Percentiles rank a stretch among this genome's conserved stretches.
These are phyloP conservation scores for Drosophila tripunctata DNA, from an alignment of 2,888 invertebrate genomes.

Conservation along the genomic window DNA sequence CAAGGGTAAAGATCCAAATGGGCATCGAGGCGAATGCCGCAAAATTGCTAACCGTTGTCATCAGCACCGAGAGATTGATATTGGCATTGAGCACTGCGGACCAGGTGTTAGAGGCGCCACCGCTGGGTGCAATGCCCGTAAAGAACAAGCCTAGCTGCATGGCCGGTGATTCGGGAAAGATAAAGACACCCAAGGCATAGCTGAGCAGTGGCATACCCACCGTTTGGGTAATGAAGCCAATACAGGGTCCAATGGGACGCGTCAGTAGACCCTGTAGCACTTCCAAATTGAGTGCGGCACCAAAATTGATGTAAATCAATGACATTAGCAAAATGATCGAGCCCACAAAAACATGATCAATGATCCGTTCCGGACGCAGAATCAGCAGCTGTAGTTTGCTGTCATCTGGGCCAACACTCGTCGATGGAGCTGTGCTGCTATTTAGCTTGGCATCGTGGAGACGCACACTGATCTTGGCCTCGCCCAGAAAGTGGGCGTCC, in stretches of 20 bases:
- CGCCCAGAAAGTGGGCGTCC: conserved; percentile 79
- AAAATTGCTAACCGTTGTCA: conserved; percentile 96
- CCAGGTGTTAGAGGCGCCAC: conserved; percentile 99
- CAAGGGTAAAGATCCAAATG: conserved; percentile 95
- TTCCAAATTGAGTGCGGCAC: conserved; percentile 92
- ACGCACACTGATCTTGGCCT: conserved; percentile 74
- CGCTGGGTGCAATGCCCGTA: conserved; percentile 95
- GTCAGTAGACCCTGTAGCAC: conserved; percentile 71
- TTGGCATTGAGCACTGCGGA: conserved; percentile 96
- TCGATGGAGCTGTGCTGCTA: conserved; percentile 57
- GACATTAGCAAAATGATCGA: conserved; percentile 91
- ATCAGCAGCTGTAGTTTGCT: conserved; percentile 85
- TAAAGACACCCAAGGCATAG: conserved; percentile 88
- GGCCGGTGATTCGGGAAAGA: conserved; percentile 89
- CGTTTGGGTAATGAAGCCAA: conserved; percentile 92
- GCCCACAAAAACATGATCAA: conserved; percentile 90
- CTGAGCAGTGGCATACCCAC: conserved; percentile 94
- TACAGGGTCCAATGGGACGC: conserved; percentile 88
- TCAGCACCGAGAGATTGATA: conserved; percentile 95
- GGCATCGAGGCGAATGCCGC: conserved; percentile 97
- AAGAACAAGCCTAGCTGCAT: conserved; percentile 95
- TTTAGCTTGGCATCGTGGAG: conserved; percentile 48
- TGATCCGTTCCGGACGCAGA: conserved; percentile 86
- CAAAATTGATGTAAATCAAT: conserved; percentile 94
- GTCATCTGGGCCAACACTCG: conserved; percentile 34